Evolutionary conservation across 1,140 invertebrate species (phyloP).

Genomic region (Drosophila suzukii): DNA sequence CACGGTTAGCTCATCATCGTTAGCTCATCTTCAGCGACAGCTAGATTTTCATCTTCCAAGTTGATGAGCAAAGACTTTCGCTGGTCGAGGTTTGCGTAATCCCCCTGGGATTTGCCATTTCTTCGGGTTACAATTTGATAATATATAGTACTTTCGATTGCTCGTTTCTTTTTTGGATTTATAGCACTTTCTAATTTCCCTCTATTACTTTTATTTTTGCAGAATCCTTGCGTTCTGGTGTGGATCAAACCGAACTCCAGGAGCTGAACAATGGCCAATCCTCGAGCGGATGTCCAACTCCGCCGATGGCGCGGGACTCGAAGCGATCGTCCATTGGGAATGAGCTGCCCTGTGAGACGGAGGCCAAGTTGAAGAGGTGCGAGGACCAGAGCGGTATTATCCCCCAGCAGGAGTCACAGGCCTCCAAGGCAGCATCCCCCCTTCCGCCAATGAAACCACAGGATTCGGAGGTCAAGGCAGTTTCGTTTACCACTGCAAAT

Average conservation of each 20-base stretch:
- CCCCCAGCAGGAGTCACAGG: not conserved
- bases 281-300: slow-evolving; percentile 18
- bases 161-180: not conserved
- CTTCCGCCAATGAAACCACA: slow-evolving; percentile 5
- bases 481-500: slow-evolving; percentile 27
- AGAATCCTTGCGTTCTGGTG: slow-evolving; percentile 68
- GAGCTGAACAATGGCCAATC: slow-evolving; percentile 45
- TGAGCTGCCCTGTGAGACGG: slow-evolving; percentile 60
- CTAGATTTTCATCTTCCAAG: slow-evolving; percentile 22
- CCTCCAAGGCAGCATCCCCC: not conserved
- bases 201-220: slow-evolving; percentile 12
- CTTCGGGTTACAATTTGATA: slow-evolving; percentile 1
- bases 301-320: slow-evolving; percentile 44
- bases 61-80: slow-evolving; percentile 40
- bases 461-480: not conserved
- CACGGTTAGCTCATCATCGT: slow-evolving; percentile 50
- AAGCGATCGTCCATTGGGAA: slow-evolving; percentile 57
- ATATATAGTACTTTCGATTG: not conserved
- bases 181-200: not conserved
- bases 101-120: not conserved
- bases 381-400: slow-evolving; percentile 22
- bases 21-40: slow-evolving; percentile 29
- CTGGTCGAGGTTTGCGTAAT: slow-evolving; percentile 6
- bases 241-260: slow-evolving; percentile 62
- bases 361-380: slow-evolving; percentile 56